Evolutionary conservation across 1,140 invertebrate species (phyloP), one percentile per base, ranked within the genome.

Genomic region (Drosophila simulans): DNA sequence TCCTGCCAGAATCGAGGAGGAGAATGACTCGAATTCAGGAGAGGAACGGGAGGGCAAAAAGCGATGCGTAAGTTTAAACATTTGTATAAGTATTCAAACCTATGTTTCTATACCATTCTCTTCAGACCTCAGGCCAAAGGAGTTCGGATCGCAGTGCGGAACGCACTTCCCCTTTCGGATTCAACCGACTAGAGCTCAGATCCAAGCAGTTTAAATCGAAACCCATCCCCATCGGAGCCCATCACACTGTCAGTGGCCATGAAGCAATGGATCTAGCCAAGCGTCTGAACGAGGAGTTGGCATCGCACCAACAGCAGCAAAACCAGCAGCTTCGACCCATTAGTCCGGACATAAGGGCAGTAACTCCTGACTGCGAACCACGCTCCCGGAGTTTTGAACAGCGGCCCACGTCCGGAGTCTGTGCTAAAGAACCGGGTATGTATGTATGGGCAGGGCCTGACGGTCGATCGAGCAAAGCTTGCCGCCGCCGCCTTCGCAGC

Each of bases 181-280:
- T 91, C 52, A 84, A 86, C 75, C 71, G 89, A 13, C 31, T 77
- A 40, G 82, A 85, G 17, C 39, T 85, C 35, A 70, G 83, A 12
- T 56, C 65, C 48, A 86, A 86, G 13, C 79, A 88, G 27, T 27
- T 71, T 15, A 65, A 91, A 34, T 95, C 95, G 0, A 94, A 95
- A 80, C 95, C 95, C 1, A 95, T 96, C 74, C 95, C 95, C 12
- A 95, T 96, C 68, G 95, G 95, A 92, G 63, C 91, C 45, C 94
- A 94, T 75, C 95, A 96, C 91, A 96, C 96, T 13, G 95, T 96
- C 15, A 95, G 95, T 63, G 96, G 96, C 0, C 95, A 96, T 72
- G 96, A 96, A 93, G 96, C 95, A n/a, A 94, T 94, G 53, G 94
- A 96, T 65, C 93, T 96, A 83, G 96, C 95, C 20, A 95, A 95